Conservation (phyloP, 2,113 vertebrate genomes). For the Coptodon rendalli region DNA sequence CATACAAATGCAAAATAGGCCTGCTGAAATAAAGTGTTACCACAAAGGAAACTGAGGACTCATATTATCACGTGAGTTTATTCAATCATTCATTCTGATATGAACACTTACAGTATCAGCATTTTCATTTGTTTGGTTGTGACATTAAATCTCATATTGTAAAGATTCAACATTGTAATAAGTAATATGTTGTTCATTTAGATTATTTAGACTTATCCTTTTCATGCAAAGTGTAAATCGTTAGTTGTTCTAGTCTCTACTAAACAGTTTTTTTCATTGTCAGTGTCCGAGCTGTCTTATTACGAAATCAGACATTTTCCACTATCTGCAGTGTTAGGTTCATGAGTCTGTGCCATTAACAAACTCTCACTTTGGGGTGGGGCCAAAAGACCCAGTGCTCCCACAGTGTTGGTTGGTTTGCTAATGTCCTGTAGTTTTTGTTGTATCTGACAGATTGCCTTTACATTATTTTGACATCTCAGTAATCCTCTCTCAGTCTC, state of each 20-base stretch:
- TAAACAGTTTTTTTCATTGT: not conserved
- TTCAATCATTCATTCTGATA: not conserved
- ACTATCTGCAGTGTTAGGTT: too few species aligned
- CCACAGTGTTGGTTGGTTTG: not conserved
- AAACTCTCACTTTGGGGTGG: fast-evolving
- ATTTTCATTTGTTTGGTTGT: not conserved
- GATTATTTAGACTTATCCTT: not conserved
- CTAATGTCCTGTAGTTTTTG: not conserved
- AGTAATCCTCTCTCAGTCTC: not conserved
- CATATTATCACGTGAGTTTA: not conserved
- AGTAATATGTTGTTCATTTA: not conserved
- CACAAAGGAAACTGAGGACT: not conserved
- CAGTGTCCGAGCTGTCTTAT: not conserved
- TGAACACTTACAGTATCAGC: not conserved
- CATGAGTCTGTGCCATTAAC: fast-evolving
- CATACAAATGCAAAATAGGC: too few species aligned
- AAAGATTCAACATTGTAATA: not conserved
- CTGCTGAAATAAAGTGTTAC: too few species aligned
- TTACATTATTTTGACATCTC: not conserved
- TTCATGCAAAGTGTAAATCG: not conserved
- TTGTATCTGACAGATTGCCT: not conserved
- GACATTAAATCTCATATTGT: not conserved
- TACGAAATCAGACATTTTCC: not conserved
- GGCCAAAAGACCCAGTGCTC: not conserved
- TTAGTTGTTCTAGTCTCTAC: not conserved